These are phyloP conservation scores for Pogonocichla stellata DNA, from an alignment of 2,113 vertebrate species.

Conservation along the genomic window DNA sequence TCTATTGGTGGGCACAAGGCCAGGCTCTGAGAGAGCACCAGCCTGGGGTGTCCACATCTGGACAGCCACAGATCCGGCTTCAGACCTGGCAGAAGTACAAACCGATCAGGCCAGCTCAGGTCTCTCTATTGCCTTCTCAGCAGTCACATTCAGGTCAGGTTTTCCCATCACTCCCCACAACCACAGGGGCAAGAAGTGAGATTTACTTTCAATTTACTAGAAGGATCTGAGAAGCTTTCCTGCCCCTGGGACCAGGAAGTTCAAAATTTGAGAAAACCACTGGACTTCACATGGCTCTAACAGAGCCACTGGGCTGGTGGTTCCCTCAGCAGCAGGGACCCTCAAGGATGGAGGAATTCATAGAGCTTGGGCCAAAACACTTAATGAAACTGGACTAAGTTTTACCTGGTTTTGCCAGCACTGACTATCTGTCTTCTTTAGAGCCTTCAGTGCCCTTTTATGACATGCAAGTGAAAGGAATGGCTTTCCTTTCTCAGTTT, in stretches of 20 bases:
- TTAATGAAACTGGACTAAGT: neutral
- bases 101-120: neutral
- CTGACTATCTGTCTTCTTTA: neutral
- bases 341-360: neutral
- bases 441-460: neutral
- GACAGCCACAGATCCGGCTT: neutral
- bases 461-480: neutral
- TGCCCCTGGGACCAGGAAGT: neutral
- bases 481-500: neutral
- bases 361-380: neutral
- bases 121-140: neutral
- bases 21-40: neutral
- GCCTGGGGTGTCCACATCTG: neutral
- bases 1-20: neutral
- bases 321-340: neutral
- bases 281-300: rapidly evolving
- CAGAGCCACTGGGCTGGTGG: neutral
- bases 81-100: neutral
- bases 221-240: neutral
- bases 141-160: neutral
- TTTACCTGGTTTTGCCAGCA: neutral
- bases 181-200: neutral
- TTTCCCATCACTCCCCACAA: neutral
- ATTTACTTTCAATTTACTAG: neutral
- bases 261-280: neutral